Percentiles rank a stretch among this genome's conserved stretches.
Conservation (phyloP, 2,113 vertebrate species). For the Piaya cayana region DNA sequence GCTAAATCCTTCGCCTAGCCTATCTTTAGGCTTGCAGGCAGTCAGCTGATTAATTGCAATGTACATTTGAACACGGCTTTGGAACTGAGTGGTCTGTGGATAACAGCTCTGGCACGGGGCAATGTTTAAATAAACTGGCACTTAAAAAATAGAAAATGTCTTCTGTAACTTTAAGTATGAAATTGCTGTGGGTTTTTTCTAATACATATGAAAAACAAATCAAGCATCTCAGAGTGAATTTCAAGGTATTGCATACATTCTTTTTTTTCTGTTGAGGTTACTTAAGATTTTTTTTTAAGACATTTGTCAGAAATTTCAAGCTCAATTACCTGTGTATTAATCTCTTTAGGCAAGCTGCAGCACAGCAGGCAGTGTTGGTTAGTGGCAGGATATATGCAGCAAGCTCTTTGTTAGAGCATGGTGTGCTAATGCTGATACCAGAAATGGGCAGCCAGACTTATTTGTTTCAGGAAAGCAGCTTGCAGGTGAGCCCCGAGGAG, state of each 20-base stretch:
- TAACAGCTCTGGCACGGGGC: accelerated
- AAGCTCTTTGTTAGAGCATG: not conserved
- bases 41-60: not conserved
- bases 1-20: not conserved
- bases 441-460: not conserved
- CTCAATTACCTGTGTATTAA: not conserved
- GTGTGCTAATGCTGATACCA: not conserved
- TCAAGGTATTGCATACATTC: not conserved
- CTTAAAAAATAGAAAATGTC: not conserved
- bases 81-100: not conserved
- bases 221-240: not conserved
- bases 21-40: not conserved
- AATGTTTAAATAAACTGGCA: not conserved
- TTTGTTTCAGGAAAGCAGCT: not conserved
- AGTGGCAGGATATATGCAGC: not conserved
- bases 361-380: not conserved
- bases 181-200: not conserved
- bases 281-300: not conserved
- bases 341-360: not conserved
- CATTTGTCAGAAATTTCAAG: not conserved
- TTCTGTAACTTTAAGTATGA: not conserved
- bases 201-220: not conserved
- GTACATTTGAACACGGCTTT: not conserved
- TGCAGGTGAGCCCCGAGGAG: not conserved
- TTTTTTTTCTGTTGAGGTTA: not conserved